A percentile compares a stretch with the other conserved stretches of the same genome.
These are phyloP conservation scores for Nomada hirtipes DNA, from an alignment of 2,888 invertebrate species.

Conservation along the genomic window DNA sequence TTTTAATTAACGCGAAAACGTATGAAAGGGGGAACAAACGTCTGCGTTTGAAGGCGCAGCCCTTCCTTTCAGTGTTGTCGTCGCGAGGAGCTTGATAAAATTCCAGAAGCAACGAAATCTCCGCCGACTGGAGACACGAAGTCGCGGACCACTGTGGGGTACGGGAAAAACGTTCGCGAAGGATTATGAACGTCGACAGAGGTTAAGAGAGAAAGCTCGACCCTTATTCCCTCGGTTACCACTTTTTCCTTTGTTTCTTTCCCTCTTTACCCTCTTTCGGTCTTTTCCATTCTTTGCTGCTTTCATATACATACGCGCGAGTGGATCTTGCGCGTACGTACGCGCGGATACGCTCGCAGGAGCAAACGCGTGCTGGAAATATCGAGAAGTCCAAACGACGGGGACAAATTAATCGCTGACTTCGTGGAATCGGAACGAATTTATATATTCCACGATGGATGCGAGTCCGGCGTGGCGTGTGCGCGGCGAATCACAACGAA, in stretches of 20 bases:
- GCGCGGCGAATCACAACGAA: conserved; percentile 46
- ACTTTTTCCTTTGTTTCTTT: not conserved
- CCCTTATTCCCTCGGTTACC: conserved; percentile 28
- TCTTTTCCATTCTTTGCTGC: not conserved
- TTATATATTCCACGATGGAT: conserved; percentile 45
- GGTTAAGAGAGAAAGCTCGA: conserved; percentile 41
- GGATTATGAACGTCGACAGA: conserved; percentile 43
- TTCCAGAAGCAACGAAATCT: conserved; percentile 26
- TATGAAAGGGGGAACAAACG: conserved; percentile 1
- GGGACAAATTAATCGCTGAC: conserved; percentile 49
- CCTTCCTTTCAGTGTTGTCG: not conserved
- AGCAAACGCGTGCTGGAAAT: conserved; percentile 15
- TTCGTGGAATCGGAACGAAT: conserved; percentile 36
- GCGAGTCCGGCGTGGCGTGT: conserved; percentile 3
- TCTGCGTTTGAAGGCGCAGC: not conserved
- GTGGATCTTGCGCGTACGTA: not conserved
- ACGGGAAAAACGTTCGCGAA: conserved; percentile 23
- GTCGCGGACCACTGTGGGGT: not conserved
- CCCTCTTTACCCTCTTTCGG: not conserved
- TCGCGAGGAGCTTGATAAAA: conserved; percentile 38
- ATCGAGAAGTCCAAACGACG: conserved; percentile 13
- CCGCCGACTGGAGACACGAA: not conserved
- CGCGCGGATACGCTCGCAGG: not conserved
- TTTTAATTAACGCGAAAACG: conserved; percentile 32
- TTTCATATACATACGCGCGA: conserved; percentile 24